Percentiles rank a stretch among this genome's conserved stretches.
Evolutionary conservation across 2,797 vertebrate species (phyloP).

Genomic region (Todus mexicanus): DNA sequence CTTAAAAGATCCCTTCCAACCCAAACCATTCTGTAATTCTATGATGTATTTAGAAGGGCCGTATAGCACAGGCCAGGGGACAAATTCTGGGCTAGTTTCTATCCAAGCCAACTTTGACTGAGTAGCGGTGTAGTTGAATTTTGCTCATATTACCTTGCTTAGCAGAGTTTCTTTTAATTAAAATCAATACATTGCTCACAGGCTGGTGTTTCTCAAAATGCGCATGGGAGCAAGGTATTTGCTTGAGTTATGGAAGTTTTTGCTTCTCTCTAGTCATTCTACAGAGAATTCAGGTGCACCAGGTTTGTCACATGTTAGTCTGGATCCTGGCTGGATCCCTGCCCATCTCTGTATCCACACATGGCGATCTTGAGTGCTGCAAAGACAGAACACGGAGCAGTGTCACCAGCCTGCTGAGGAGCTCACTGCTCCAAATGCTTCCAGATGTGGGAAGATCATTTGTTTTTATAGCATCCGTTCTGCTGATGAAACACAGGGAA

Average conservation of each 20-base stretch:
- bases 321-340: neutral
- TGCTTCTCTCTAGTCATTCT: rapidly evolving
- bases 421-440: neutral
- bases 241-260: neutral
- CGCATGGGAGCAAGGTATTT: rapidly evolving
- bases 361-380: neutral
- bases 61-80: neutral
- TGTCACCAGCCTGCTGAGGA: rapidly evolving
- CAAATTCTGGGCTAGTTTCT: neutral
- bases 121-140: neutral
- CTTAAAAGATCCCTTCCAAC: too few species aligned
- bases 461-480: neutral
- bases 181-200: neutral
- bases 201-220: neutral
- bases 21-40: too few species aligned
- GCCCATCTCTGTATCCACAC: rapidly evolving
- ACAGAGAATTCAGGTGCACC: neutral
- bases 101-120: neutral
- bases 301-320: neutral
- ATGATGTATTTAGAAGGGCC: neutral
- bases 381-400: neutral
- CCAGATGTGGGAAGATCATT: neutral
- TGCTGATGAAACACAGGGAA: neutral
- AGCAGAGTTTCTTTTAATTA: neutral
- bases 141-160: neutral